Conservation (phyloP, 2,797 vertebrate species). For the Etheostoma perlongum region DNA sequence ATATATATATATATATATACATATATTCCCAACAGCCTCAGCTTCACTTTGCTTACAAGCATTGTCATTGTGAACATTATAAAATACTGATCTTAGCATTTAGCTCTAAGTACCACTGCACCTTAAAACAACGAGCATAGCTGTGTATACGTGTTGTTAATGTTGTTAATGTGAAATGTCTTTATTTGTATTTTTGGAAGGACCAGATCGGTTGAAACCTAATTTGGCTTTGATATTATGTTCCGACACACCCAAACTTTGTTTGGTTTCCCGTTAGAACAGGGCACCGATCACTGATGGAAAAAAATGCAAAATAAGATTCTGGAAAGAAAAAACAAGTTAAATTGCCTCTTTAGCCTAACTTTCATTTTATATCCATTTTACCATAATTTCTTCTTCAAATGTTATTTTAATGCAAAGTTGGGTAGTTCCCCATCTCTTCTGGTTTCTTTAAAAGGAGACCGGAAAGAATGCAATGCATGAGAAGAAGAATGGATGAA, state of each 20-base stretch:
- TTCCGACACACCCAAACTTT: background rate
- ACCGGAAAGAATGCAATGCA: background rate
- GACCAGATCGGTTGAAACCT: background rate
- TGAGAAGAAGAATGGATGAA: background rate
- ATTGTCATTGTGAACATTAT: background rate
- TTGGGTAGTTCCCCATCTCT: background rate
- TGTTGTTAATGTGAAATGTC: background rate
- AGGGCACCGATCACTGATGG: background rate
- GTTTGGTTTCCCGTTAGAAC: background rate
- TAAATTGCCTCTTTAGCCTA: too few species aligned
- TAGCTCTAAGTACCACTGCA: background rate
- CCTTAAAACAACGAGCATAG: background rate
- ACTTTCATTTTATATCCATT: too few species aligned
- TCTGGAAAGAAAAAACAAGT: too few species aligned
- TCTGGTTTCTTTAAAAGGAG: background rate
- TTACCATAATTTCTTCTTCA: background rate
- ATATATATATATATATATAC: too few species aligned
- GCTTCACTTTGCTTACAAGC: too few species aligned
- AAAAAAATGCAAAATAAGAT: too few species aligned
- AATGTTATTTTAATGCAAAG: background rate
- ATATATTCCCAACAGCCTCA: too few species aligned
- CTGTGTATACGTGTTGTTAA: background rate
- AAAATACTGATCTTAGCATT: background rate
- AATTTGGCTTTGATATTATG: too few species aligned
- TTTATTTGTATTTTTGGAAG: background rate